Percentiles rank a stretch among this genome's conserved stretches.
These are phyloP conservation scores for Ceratina japonica DNA, from an alignment of 1,140 invertebrate genomes.

Conservation along the genomic window DNA sequence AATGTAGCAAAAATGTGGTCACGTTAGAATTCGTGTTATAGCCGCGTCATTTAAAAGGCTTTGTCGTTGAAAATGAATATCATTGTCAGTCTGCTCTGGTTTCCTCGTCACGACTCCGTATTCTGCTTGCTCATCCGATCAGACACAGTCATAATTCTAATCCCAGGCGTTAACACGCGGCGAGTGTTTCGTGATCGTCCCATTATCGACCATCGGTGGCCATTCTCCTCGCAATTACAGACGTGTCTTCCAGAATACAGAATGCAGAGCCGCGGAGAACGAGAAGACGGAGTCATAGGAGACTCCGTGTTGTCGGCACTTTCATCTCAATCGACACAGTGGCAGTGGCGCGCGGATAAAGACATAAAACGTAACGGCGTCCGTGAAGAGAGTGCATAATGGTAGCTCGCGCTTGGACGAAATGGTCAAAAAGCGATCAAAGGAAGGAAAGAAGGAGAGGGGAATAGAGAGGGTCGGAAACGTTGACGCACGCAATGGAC, in stretches of 20 bases:
- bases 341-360: slow-evolving; percentile 65
- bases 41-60: background rate
- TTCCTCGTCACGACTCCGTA: too few relatives aligned
- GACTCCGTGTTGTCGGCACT: slow-evolving; percentile 50
- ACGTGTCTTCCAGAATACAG: slow-evolving; percentile 23
- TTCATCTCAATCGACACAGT: slow-evolving; percentile 66
- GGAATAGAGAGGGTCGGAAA: slow-evolving; percentile 26
- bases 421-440: slow-evolving; percentile 33
- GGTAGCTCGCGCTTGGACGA: slow-evolving; percentile 38
- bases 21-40: too few relatives aligned
- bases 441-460: background rate
- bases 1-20: too few relatives aligned
- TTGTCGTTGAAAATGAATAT: background rate
- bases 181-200: background rate
- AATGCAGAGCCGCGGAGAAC: background rate
- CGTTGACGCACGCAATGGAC: slow-evolving; percentile 36
- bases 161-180: slow-evolving; percentile 12
- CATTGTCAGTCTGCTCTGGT: background rate
- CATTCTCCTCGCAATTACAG: slow-evolving; percentile 43
- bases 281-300: slow-evolving; percentile 39
- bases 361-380: slow-evolving; percentile 75
- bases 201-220: slow-evolving; percentile 34
- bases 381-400: slow-evolving; percentile 65
- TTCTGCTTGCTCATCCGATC: background rate
- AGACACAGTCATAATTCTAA: background rate